phyloP scores from a whole-genome alignment of 2,113 vertebrate genomes.

The Anhinga rufa region DNA sequence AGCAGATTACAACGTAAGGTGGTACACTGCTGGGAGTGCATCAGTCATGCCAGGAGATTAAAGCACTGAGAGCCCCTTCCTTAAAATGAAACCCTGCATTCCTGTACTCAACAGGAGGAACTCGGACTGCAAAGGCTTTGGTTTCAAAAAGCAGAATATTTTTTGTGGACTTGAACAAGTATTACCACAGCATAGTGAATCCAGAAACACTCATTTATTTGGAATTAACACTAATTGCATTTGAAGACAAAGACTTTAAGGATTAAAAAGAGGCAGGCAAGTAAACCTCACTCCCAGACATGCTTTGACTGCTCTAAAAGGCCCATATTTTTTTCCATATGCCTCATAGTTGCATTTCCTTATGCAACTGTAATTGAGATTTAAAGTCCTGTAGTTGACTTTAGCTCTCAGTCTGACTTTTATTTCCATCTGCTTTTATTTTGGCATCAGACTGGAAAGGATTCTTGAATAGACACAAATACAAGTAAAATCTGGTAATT shows the following conservation, averaged over 20 bases:
- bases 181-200: background rate
- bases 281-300: background rate
- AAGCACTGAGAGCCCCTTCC: background rate
- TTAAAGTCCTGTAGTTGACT: background rate
- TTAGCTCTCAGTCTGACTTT: background rate
- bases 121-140: background rate
- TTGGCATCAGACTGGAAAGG: background rate
- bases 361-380: background rate
- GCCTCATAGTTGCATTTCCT: background rate
- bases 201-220: background rate
- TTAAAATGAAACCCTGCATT: background rate
- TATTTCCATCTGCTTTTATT: background rate
- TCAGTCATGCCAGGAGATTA: background rate
- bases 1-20: background rate
- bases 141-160: background rate
- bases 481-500: background rate
- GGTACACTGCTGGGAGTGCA: background rate
- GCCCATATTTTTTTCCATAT: background rate
- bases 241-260: background rate
- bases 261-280: background rate
- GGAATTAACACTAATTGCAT: background rate
- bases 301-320: background rate
- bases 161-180: background rate
- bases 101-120: background rate
- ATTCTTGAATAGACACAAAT: background rate